Evolutionary conservation across 2,888 invertebrate species (phyloP).

Genomic region (Aporophyla nigra): DNA sequence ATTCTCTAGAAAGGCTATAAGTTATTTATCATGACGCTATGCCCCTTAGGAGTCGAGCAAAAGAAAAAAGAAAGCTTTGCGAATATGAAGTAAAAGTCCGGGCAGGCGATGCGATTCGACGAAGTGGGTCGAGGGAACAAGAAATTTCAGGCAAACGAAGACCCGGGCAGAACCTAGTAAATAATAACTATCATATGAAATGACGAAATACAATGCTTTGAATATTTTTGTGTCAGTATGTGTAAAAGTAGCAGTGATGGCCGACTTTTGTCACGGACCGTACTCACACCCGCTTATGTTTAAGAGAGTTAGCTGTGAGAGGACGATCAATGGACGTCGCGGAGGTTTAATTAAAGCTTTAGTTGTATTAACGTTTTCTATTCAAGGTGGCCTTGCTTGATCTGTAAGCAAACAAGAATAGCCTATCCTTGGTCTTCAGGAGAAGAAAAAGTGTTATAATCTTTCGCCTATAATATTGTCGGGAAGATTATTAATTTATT

Average conservation of each 20-base stretch:
- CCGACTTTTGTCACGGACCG: neutral
- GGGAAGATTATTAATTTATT: too few relatives aligned
- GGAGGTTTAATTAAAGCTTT: neutral
- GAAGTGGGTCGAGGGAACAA: too few relatives aligned
- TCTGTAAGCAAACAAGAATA: neutral
- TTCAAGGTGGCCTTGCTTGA: neutral
- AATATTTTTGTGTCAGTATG: neutral
- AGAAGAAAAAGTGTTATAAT: neutral
- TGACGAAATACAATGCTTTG: neutral
- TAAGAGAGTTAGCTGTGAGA: constrained; percentile 5
- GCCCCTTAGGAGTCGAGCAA: too few relatives aligned
- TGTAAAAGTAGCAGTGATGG: neutral
- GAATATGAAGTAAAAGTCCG: too few relatives aligned
- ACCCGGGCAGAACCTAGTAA: too few relatives aligned
- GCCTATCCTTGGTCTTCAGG: neutral
- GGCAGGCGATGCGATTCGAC: too few relatives aligned
- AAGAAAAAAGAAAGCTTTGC: too few relatives aligned
- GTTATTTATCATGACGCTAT: too few relatives aligned
- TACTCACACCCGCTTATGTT: constrained; percentile 23
- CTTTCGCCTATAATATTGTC: neutral
- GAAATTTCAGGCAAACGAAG: too few relatives aligned
- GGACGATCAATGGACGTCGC: neutral
- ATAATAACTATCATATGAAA: neutral
- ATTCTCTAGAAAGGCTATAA: too few relatives aligned
- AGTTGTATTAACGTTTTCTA: neutral